These are phyloP conservation scores for Staurois parvus DNA, from an alignment of 2,797 vertebrate species.

Conservation along the genomic window DNA sequence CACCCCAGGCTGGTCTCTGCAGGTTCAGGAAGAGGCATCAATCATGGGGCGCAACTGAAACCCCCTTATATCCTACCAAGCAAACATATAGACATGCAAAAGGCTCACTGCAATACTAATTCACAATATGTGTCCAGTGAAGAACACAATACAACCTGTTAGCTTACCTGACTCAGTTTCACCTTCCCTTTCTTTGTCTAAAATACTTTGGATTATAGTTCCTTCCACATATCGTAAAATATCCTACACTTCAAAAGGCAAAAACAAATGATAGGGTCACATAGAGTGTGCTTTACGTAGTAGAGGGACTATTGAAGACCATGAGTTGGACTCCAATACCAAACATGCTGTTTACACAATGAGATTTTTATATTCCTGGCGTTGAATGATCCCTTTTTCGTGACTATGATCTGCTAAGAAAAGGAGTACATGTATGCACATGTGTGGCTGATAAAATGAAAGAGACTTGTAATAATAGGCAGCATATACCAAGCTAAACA, in stretches of 20 bases:
- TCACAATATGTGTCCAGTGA: too few species aligned
- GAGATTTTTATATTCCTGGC: not conserved
- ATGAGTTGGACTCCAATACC: not conserved
- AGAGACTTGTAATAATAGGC: conserved; percentile 2
- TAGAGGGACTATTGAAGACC: not conserved
- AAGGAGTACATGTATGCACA: conserved; percentile 17
- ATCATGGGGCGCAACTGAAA: too few species aligned
- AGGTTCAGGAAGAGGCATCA: too few species aligned
- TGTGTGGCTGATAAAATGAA: conserved; percentile 39
- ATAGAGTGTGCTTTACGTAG: not conserved
- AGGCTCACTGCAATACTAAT: too few species aligned
- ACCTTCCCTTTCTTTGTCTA: too few species aligned
- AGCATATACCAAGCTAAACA: conserved; percentile 16
- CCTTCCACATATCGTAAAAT: too few species aligned
- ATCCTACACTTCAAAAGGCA: not conserved
- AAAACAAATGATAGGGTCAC: not conserved
- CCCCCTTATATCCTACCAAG: too few species aligned
- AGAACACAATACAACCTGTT: too few species aligned
- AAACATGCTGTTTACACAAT: conserved; percentile 15
- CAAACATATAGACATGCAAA: too few species aligned
- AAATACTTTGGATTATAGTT: too few species aligned
- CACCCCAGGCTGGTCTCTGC: too few species aligned
- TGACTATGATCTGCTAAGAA: conserved; percentile 31
- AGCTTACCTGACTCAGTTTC: too few species aligned
- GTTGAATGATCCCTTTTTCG: conserved; percentile 36